These are phyloP conservation scores for Helleia helle DNA, from an alignment of 2,888 invertebrate species.

Conservation along the genomic window DNA sequence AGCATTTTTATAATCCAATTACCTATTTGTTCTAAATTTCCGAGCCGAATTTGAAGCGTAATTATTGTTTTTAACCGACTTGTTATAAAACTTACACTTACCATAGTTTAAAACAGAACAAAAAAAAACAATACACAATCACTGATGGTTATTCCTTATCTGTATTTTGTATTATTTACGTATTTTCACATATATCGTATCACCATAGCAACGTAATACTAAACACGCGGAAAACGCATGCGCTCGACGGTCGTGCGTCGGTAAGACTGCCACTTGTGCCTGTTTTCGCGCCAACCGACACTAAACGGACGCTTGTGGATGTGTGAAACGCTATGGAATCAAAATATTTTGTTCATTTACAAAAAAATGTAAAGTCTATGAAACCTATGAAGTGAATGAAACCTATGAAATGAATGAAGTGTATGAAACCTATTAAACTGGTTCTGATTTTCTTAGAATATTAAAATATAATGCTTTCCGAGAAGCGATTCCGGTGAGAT, in stretches of 20 bases:
- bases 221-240: conserved; percentile 45
- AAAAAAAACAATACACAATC: conserved; percentile 22
- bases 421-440: too few relatives aligned
- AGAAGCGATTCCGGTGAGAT: too few relatives aligned
- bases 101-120: conserved; percentile 25
- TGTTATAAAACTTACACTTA: conserved; percentile 17
- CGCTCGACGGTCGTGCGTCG: conserved; percentile 36
- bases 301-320: conserved; percentile 15
- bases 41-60: conserved; percentile 14
- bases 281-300: conserved; percentile 51
- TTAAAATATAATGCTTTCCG: too few relatives aligned
- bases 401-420: too few relatives aligned
- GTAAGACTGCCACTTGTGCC: conserved; percentile 46
- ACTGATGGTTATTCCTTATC: conserved; percentile 21
- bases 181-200: conserved; percentile 43
- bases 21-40: too few relatives aligned
- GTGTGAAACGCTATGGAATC: conserved; percentile 16
- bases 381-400: too few relatives aligned
- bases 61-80: conserved; percentile 7
- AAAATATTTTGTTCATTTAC: background rate
- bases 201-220: conserved; percentile 46
- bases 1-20: too few relatives aligned
- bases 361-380: too few relatives aligned
- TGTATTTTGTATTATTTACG: conserved; percentile 31
- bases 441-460: too few relatives aligned